These are phyloP conservation scores for Melanargia galathea DNA, from an alignment of 2,888 invertebrate species.

Conservation along the genomic window DNA sequence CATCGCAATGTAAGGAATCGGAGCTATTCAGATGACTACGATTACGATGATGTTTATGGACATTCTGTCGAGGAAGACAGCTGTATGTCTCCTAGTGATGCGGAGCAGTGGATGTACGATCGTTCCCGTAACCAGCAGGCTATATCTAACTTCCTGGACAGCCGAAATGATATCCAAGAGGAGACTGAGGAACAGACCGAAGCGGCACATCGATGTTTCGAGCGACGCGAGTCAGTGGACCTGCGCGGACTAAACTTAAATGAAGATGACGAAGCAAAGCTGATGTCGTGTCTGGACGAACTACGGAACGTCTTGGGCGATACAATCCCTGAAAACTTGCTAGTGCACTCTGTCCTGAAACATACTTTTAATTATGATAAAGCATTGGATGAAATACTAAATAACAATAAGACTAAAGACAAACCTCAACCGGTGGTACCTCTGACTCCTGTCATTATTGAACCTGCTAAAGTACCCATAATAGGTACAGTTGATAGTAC, in stretches of 20 bases:
- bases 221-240: constrained; percentile 75
- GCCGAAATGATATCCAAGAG: constrained; percentile 88
- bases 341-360: constrained; percentile 87
- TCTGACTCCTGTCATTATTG: constrained; percentile 52
- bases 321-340: constrained; percentile 86
- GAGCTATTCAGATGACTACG: constrained; percentile 95
- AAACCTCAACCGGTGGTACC: constrained; percentile 49
- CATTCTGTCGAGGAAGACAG: constrained; percentile 97
- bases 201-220: constrained; percentile 48
- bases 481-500: constrained; percentile 52
- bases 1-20: constrained; percentile 92
- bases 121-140: constrained; percentile 87
- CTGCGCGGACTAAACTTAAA: constrained; percentile 78
- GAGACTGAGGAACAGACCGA: constrained; percentile 78
- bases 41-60: constrained; percentile 95
- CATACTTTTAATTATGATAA: constrained; percentile 88
- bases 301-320: constrained; percentile 91
- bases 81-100: constrained; percentile 94
- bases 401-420: constrained; percentile 60
- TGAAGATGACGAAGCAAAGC: constrained; percentile 87
- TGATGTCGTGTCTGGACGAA: constrained; percentile 92
- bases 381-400: constrained; percentile 88
- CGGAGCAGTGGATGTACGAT: constrained; percentile 92
- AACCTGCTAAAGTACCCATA: constrained; percentile 57
- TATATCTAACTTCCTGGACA: constrained; percentile 89